Conservation (phyloP, 2,888 invertebrate species). For the Orthosia cruda region DNA sequence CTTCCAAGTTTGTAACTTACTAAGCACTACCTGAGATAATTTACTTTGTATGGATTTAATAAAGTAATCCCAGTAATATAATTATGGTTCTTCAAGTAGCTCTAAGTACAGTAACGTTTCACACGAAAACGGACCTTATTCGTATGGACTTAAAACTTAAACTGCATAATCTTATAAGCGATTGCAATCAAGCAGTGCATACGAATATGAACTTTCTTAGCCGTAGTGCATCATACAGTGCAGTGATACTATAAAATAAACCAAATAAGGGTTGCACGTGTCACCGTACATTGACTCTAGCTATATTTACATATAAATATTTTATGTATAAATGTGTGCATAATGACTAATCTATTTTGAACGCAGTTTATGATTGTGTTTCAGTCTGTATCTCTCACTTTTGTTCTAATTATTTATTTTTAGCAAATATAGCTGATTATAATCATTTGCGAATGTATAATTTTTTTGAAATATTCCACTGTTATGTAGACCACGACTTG, state of each 20-base stretch:
- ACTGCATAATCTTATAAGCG: background rate
- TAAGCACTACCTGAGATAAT: background rate
- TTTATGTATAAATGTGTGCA: constrained; percentile 19
- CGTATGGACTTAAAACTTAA: rapidly evolving
- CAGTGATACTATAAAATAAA: constrained; percentile 6
- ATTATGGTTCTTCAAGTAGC: background rate
- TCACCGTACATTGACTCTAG: constrained; percentile 20
- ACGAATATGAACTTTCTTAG: background rate
- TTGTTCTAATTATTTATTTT: constrained; percentile 10
- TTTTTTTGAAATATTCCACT: background rate
- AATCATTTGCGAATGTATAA: background rate
- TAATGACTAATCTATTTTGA: background rate
- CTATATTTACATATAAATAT: constrained; percentile 13
- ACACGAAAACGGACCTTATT: background rate
- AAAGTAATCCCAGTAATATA: background rate
- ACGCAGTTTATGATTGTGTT: constrained; percentile 30
- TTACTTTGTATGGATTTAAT: background rate
- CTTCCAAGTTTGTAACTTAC: no score
- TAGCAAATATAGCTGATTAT: background rate
- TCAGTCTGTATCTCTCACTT: constrained; percentile 26
- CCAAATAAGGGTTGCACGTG: constrained; percentile 36
- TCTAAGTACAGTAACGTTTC: background rate
- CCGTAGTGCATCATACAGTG: background rate
- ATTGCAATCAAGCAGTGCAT: background rate
- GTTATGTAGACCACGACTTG: background rate